These are phyloP conservation scores for Macrotis lagotis DNA, from an alignment of 2,113 vertebrate species.

Conservation along the genomic window DNA sequence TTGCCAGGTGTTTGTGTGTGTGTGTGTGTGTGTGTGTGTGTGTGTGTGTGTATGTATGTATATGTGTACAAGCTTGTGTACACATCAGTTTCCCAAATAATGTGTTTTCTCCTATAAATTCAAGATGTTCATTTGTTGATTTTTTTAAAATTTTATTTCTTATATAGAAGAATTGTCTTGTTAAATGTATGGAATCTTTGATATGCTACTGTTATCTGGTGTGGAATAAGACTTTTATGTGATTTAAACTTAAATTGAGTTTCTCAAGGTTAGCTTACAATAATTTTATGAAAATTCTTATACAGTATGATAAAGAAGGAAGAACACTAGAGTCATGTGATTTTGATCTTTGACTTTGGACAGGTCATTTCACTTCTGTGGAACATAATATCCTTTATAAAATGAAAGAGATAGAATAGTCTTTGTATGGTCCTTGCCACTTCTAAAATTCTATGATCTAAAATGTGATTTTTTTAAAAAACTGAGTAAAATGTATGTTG, in stretches of 20 bases:
- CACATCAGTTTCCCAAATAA: background rate
- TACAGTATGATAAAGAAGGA: background rate
- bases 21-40: background rate
- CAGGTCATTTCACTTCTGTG: background rate
- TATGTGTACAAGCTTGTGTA: no score
- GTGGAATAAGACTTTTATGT: background rate
- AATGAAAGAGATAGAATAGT: background rate
- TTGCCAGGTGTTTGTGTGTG: background rate
- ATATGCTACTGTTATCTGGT: background rate
- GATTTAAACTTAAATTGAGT: background rate
- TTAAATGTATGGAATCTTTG: background rate
- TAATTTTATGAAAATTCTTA: background rate
- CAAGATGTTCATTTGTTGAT: background rate
- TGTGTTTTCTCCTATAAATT: no score
- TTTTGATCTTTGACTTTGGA: background rate
- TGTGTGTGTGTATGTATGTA: background rate
- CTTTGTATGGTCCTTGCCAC: background rate
- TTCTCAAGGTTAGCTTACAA: background rate
- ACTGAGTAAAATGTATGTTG: background rate
- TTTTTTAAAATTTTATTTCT: slow-evolving; percentile 47
- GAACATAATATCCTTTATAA: background rate
- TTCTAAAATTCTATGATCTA: background rate
- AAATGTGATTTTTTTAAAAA: background rate
- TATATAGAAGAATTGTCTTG: background rate
- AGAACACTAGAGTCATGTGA: background rate